Evolutionary conservation across 2,113 vertebrate genomes (phyloP).

Genomic region (Orycteropus afer): DNA sequence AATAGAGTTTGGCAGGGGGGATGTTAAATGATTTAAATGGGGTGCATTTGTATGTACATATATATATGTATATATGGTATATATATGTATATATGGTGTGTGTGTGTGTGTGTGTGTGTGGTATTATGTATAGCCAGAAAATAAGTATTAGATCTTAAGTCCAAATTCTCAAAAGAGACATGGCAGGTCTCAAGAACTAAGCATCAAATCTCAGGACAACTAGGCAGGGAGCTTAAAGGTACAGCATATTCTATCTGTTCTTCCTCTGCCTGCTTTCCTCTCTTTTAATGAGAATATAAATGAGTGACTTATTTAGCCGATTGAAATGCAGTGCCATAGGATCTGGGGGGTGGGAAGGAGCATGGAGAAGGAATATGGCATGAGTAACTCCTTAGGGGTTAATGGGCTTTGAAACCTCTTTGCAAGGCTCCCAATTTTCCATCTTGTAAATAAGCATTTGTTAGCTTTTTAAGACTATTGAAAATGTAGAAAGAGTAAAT

Average conservation of each 20-base stretch:
- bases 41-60: neutral
- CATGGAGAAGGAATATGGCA: neutral
- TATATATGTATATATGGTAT: no score
- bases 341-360: neutral
- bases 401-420: slow-evolving; percentile 9
- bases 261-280: neutral
- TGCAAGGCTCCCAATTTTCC: neutral
- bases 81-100: no score
- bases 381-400: neutral
- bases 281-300: slow-evolving; percentile 2
- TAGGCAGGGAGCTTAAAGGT: neutral
- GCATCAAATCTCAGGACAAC: neutral
- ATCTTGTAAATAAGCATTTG: slow-evolving; percentile 7
- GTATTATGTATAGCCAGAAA: neutral
- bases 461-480: slow-evolving; percentile 19
- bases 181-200: neutral
- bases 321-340: neutral
- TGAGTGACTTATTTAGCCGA: neutral
- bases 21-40: neutral
- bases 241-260: neutral
- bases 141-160: no score
- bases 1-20: neutral
- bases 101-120: no score
- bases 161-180: neutral
- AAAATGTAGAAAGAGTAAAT: neutral